Percentiles rank a stretch among this genome's conserved stretches.
phyloP scores from a whole-genome alignment of 2,113 vertebrate species.

The human (Homo sapiens) region GRCh38 chr9:35896001-35896500 shows the following conservation, averaged over 20 bases:
- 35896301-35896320: not conserved
- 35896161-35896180: not conserved
- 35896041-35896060: not conserved
- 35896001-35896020: not conserved
- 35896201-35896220: not conserved
- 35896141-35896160: not conserved
- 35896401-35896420: not conserved
- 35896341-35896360: not conserved
- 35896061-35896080: not conserved
- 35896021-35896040: not conserved
- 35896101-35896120: not conserved
- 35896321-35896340: not conserved
- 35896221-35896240: not conserved
- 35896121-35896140: not conserved
- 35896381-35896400: not conserved
- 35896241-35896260: not conserved
- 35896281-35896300: not conserved
- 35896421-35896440: too few relatives aligned
- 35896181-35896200: not conserved
- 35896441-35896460: too few relatives aligned
- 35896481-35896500: too few relatives aligned
- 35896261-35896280: not conserved
- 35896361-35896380: not conserved
- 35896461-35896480: too few relatives aligned
- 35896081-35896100: not conserved